These are phyloP conservation scores for Agrochola lychnidis DNA, from an alignment of 2,888 invertebrate species.

Conservation along the genomic window DNA sequence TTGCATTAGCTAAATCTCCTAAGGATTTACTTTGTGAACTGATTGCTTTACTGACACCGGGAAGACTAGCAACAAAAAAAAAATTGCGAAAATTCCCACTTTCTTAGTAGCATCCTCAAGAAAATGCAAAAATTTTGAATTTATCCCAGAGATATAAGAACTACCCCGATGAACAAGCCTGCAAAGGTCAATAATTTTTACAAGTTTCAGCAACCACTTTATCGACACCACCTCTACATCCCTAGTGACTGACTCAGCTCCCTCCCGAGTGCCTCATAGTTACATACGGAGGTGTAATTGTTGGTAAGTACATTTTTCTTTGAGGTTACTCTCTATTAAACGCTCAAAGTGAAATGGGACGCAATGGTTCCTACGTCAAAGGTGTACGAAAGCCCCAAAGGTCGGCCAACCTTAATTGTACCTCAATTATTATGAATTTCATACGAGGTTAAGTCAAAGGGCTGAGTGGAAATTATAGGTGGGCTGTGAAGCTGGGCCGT, in stretches of 20 bases:
- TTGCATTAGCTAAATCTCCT: no score
- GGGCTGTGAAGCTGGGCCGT: slow-evolving; percentile 40
- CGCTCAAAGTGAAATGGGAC: slow-evolving; percentile 88
- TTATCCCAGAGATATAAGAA: no score
- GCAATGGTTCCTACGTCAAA: slow-evolving; percentile 86
- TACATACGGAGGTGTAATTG: slow-evolving; percentile 90
- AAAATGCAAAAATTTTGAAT: no score
- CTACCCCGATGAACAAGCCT: not conserved
- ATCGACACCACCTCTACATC: slow-evolving; percentile 69
- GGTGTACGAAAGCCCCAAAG: slow-evolving; percentile 79
- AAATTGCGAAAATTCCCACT: no score
- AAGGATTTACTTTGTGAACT: no score
- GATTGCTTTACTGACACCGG: no score
- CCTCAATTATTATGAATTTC: slow-evolving; percentile 89
- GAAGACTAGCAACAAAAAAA: no score
- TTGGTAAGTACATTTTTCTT: slow-evolving; percentile 90
- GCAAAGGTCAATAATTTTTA: not conserved
- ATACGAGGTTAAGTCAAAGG: slow-evolving; percentile 80
- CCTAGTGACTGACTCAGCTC: slow-evolving; percentile 85
- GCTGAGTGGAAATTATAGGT: slow-evolving; percentile 67
- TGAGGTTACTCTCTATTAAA: slow-evolving; percentile 90
- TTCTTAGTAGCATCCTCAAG: no score
- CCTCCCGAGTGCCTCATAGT: slow-evolving; percentile 86
- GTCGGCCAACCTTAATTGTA: slow-evolving; percentile 87
- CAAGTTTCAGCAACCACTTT: not conserved